These are phyloP conservation scores for Pseudorasbora parva DNA, from an alignment of 2,113 vertebrate species.

Conservation along the genomic window DNA sequence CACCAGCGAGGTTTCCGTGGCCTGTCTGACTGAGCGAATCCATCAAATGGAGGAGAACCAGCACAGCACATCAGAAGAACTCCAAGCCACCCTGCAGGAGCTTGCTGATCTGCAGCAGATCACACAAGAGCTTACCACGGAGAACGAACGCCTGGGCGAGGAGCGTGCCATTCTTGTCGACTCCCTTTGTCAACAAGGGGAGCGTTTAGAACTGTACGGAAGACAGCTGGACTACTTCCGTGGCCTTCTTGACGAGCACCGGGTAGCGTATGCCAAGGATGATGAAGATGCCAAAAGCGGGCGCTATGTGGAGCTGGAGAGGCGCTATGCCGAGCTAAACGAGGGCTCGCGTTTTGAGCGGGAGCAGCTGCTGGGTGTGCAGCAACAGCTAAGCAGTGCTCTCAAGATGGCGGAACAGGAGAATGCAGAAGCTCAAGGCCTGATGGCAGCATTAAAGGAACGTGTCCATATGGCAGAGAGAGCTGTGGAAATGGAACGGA, in stretches of 20 bases:
- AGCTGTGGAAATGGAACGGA: slow-evolving; percentile 83
- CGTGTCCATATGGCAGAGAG: slow-evolving; percentile 86
- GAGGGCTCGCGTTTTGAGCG: slow-evolving; percentile 85
- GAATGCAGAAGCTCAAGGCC: slow-evolving; percentile 86
- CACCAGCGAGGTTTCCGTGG: slow-evolving; percentile 84
- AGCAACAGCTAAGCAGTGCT: slow-evolving; percentile 88
- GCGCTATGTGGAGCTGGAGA: slow-evolving; percentile 86
- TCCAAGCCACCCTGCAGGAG: slow-evolving; percentile 88
- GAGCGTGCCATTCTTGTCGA: slow-evolving; percentile 88
- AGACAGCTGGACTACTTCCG: slow-evolving; percentile 85
- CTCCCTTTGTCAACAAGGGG: slow-evolving; percentile 87
- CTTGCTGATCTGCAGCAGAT: slow-evolving; percentile 88
- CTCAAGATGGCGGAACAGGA: slow-evolving; percentile 90
- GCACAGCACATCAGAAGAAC: slow-evolving; percentile 87
- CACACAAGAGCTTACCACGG: slow-evolving; percentile 85
- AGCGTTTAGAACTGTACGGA: slow-evolving; percentile 83
- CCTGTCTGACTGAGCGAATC: slow-evolving; percentile 86
- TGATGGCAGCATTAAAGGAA: slow-evolving; percentile 86
- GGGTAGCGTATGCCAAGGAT: slow-evolving; percentile 75
- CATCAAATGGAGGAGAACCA: slow-evolving; percentile 93
- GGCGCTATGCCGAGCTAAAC: slow-evolving; percentile 83
- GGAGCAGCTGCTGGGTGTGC: slow-evolving; percentile 87
- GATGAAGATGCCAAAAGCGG: slow-evolving; percentile 84
- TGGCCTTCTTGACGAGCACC: slow-evolving; percentile 84
- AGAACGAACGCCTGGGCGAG: slow-evolving; percentile 87